A percentile compares a stretch with the other conserved stretches of the same genome.
Evolutionary conservation across 2,888 invertebrate species (phyloP).

Genomic region (Polydrusus pterygomalis): DNA sequence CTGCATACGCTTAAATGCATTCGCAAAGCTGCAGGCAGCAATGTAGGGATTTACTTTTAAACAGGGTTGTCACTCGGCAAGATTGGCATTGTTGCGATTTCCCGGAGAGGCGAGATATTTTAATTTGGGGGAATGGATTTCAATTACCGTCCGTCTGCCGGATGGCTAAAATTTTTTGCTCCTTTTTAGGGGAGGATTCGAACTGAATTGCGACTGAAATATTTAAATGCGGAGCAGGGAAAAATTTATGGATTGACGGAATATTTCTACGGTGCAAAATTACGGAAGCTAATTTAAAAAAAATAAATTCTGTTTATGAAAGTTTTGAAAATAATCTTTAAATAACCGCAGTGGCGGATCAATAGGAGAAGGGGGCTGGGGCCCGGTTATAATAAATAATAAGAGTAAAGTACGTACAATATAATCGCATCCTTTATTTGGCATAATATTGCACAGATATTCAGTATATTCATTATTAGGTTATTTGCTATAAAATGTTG

Average conservation of each 20-base stretch:
- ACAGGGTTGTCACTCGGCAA: slow-evolving; percentile 44
- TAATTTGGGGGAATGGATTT: slow-evolving; percentile 57
- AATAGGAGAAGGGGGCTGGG: no score
- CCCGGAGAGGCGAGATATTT: slow-evolving; percentile 55
- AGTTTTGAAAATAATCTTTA: no score
- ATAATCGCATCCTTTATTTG: no score
- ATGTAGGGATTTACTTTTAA: slow-evolving; percentile 45
- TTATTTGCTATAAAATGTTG: no score
- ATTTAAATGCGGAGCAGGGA: slow-evolving; percentile 45
- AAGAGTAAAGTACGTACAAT: no score
- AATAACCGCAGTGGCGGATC: no score
- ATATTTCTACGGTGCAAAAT: slow-evolving; percentile 44
- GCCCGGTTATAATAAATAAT: no score
- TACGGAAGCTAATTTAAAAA: background rate
- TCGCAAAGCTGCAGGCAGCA: slow-evolving; percentile 19
- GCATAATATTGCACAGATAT: no score
- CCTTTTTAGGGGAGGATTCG: slow-evolving; percentile 22
- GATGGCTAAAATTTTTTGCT: slow-evolving; percentile 40
- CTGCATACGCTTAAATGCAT: slow-evolving; percentile 51
- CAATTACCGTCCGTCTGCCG: slow-evolving; percentile 54
- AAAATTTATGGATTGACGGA: slow-evolving; percentile 52
- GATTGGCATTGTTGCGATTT: slow-evolving; percentile 51
- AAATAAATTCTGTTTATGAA: background rate
- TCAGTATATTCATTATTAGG: no score
- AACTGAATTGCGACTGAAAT: slow-evolving; percentile 51